A percentile compares a stretch with the other conserved stretches of the same genome.
Evolutionary conservation across 2,888 invertebrate species (phyloP).

Genomic region (Lepidochrysops patricia): DNA sequence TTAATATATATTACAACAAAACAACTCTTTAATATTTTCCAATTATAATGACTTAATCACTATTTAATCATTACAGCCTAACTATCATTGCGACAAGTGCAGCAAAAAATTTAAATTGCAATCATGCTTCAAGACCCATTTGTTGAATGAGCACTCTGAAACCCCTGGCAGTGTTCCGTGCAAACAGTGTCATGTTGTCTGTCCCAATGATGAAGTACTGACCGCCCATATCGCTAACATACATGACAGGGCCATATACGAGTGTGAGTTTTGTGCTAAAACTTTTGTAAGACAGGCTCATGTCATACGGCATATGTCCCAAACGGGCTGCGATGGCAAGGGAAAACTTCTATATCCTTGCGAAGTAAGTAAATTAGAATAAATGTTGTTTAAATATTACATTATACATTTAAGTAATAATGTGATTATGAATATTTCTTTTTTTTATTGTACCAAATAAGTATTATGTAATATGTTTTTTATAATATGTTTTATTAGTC

Average conservation of each 20-base stretch:
- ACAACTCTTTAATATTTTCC: too few relatives aligned
- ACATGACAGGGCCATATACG: conserved; percentile 63
- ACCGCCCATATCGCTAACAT: conserved; percentile 80
- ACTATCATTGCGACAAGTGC: conserved; percentile 72
- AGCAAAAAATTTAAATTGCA: conserved; percentile 82
- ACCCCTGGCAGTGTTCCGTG: conserved; percentile 76
- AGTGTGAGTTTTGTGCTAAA: conserved; percentile 80
- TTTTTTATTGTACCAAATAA: too few relatives aligned
- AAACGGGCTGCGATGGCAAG: conserved; percentile 80
- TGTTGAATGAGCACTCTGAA: conserved; percentile 80
- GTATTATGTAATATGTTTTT: too few relatives aligned
- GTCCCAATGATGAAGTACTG: conserved; percentile 76
- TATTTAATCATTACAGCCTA: conserved; percentile 25
- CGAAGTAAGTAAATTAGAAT: conserved; percentile 41
- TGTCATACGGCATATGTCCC: conserved; percentile 79
- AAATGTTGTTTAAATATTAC: not conserved
- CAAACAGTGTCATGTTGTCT: conserved; percentile 78
- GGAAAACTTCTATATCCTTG: conserved; percentile 37
- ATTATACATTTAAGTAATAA: too few relatives aligned
- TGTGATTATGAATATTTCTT: too few relatives aligned
- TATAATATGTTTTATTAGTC: not conserved
- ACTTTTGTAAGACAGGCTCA: conserved; percentile 86
- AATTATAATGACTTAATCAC: not conserved
- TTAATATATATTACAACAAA: too few relatives aligned
- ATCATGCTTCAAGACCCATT: conserved; percentile 78